These are phyloP conservation scores for Bucorvus abyssinicus DNA, from an alignment of 2,797 vertebrate genomes.

Conservation along the genomic window DNA sequence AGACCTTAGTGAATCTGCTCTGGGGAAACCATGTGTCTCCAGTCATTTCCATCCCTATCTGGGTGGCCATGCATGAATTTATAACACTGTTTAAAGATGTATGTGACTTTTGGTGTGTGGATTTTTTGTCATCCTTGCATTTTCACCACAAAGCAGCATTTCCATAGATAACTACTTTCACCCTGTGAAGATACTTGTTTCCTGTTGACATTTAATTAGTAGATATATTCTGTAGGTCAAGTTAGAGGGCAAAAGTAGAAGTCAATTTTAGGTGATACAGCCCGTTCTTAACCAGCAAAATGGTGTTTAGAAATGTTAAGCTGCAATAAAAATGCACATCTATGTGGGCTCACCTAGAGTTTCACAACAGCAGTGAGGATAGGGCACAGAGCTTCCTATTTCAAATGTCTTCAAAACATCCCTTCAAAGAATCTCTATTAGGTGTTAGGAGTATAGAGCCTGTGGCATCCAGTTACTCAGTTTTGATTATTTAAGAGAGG, in stretches of 20 bases:
- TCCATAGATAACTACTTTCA: neutral
- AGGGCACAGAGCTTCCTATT: conserved; percentile 43
- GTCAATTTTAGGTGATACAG: conserved; percentile 17
- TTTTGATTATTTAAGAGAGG: conserved; percentile 33
- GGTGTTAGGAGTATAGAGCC: conserved; percentile 42
- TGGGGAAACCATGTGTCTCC: neutral
- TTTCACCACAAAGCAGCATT: conserved; percentile 32
- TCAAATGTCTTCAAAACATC: conserved; percentile 60
- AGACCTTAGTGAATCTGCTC: rapidly evolving
- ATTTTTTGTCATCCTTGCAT: neutral
- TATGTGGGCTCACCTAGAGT: neutral
- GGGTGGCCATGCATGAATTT: neutral
- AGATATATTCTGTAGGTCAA: neutral
- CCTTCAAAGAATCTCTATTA: conserved; percentile 58
- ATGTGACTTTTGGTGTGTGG: neutral
- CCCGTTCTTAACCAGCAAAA: conserved; percentile 6
- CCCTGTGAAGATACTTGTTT: conserved; percentile 32
- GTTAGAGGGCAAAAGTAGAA: neutral
- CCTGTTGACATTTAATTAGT: conserved; percentile 21
- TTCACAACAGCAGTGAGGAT: conserved; percentile 51
- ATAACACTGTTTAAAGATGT: neutral
- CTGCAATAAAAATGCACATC: conserved; percentile 47
- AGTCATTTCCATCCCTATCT: neutral
- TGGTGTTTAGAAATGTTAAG: conserved; percentile 20
- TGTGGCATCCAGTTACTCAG: conserved; percentile 56